phyloP scores from a whole-genome alignment of 92 coral and sea anemone genomes.

The Micromussa lordhowensis region DNA sequence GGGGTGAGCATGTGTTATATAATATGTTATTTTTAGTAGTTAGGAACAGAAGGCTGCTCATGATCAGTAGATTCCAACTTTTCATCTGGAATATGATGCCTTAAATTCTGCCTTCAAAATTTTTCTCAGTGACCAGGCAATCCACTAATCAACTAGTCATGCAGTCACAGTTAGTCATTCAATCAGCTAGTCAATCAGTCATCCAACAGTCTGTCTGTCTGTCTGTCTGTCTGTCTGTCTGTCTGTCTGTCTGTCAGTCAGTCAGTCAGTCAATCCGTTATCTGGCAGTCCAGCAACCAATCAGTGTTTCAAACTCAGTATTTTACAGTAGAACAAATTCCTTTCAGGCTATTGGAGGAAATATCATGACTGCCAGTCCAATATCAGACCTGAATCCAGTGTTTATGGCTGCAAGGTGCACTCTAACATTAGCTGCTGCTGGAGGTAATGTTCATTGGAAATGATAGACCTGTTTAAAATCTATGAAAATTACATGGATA shows the following conservation, averaged over 20 bases:
- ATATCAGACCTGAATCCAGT: conserved; percentile 89
- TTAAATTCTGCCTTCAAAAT: too few relatives aligned
- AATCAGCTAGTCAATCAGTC: too few relatives aligned
- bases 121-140: background rate
- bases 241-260: too few relatives aligned
- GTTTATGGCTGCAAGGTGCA: conserved; percentile 85
- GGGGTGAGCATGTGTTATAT: conserved; percentile 57
- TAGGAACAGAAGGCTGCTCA: background rate
- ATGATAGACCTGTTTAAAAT: too few relatives aligned
- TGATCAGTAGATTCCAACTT: background rate
- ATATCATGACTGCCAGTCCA: conserved; percentile 91
- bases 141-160: too few relatives aligned
- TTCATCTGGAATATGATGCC: background rate
- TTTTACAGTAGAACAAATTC: background rate
- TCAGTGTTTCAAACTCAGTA: too few relatives aligned
- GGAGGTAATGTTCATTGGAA: conserved; percentile 55
- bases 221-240: too few relatives aligned
- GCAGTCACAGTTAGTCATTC: too few relatives aligned
- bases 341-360: conserved; percentile 88
- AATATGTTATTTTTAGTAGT: background rate
- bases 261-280: too few relatives aligned
- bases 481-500: too few relatives aligned
- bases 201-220: too few relatives aligned
- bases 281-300: too few relatives aligned
- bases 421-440: conserved; percentile 70